Evolutionary conservation across 2,113 vertebrate genomes (phyloP), one percentile per base, ranked within the genome.

Genomic region (Oryzias melastigma): DNA sequence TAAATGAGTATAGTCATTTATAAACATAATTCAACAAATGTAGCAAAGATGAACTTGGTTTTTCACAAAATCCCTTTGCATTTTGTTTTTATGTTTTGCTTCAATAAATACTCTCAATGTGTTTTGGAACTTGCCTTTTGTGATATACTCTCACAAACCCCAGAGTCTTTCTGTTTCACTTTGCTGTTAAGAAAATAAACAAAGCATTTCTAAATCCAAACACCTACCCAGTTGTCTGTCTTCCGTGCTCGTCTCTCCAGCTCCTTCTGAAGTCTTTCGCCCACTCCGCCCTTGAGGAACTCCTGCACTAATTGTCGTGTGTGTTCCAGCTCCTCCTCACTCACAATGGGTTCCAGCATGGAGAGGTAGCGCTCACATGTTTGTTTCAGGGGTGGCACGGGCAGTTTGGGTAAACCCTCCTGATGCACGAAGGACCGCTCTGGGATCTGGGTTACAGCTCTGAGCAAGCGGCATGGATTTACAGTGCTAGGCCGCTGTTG

Each of bases 211-310:
- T 19, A 10, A 47, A n/a, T 12, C 7, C 14, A 60, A 25, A 45
- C 65, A 85, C 58, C 16, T 92, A 98, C 97, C 97, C 97, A 99
- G 91, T 98, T 99, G 13, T 98, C 96, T 0, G 78, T 93, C 83
- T 98, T 98, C 71, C 56, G 91, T 24, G 95, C 94, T 53, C 93
- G 89, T 40, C 94, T 92, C 78, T 99, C 95, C 76, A 99, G 88
- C 20, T 94, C 89, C 61, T 93, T 96, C 91, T 99, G 97, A 58
- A 99, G 90, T 44, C 96, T 88, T n/a, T 96, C 95, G 1, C 97
- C 97, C 0, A 98, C 95, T 0, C 96, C 95, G 0, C 95, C 94
- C 0, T 81, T 87, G 59, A 90, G 86, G 73, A 99, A 97, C 51
- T 98, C 94, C 0, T 91, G 78, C 70, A 98, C 90, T 58, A 98